A percentile compares a stretch with the other conserved stretches of the same genome.
phyloP scores from a whole-genome alignment of 2,888 invertebrate species.

The Trichogramma dendrolimi region DNA sequence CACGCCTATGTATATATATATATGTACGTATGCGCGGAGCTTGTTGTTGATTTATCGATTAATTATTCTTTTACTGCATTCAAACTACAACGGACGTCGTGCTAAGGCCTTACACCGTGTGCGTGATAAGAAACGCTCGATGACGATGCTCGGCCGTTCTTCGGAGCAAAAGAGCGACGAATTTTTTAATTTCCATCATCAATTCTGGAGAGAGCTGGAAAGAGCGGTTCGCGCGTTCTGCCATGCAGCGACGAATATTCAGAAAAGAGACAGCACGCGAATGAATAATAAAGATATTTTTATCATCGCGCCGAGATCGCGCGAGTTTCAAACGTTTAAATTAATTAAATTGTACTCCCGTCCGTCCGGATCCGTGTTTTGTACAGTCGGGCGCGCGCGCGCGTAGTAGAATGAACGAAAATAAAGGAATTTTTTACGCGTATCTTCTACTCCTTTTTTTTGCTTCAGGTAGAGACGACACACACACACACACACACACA shows the following conservation, averaged over 20 bases:
- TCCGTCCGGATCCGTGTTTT: not conserved
- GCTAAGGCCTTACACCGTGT: not conserved
- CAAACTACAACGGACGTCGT: constrained; percentile 5
- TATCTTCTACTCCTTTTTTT: no score
- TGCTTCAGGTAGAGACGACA: no score
- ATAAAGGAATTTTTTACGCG: no score
- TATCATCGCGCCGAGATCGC: constrained; percentile 13
- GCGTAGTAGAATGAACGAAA: constrained; percentile 1
- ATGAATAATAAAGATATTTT: constrained; percentile 20
- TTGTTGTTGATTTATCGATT: constrained; percentile 6
- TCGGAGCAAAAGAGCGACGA: not conserved
- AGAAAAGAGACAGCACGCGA: not conserved
- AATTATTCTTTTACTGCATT: constrained; percentile 14
- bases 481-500: constrained; percentile 1
- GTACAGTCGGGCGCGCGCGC: not conserved
- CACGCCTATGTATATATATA: not conserved
- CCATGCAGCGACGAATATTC: not conserved
- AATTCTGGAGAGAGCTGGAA: not conserved
- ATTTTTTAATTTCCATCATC: constrained; percentile 18
- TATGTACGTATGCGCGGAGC: not conserved
- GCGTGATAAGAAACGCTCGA: not conserved
- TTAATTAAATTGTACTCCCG: constrained; percentile 12
- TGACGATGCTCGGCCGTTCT: not conserved
- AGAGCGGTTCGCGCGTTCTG: not conserved
- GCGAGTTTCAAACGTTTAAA: constrained; percentile 3